Conservation (phyloP, 2,888 invertebrate species). For the Cosmorhoe ocellata region DNA sequence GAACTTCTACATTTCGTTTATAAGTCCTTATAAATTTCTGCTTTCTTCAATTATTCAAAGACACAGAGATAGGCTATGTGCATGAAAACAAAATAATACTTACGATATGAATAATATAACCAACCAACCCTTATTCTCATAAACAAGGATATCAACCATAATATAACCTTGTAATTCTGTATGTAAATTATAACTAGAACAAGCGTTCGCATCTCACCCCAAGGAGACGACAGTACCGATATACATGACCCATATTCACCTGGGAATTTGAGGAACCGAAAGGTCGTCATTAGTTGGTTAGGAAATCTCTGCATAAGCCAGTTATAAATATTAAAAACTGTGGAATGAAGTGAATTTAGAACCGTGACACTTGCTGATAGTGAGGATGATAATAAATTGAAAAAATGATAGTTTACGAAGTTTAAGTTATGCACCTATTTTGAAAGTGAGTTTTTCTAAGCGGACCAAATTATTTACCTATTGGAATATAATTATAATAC, state of each 20-base stretch:
- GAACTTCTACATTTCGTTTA: background rate
- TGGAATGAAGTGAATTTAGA: constrained; percentile 22
- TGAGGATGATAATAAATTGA: too few species aligned
- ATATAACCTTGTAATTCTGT: constrained; percentile 75
- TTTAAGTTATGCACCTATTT: too few species aligned
- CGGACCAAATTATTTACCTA: too few species aligned
- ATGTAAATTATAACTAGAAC: constrained; percentile 78
- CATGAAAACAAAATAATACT: constrained; percentile 30
- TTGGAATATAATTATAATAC: too few species aligned
- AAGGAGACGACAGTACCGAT: constrained; percentile 55
- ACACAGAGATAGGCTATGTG: background rate
- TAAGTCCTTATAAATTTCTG: too few species aligned
- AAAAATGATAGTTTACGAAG: too few species aligned
- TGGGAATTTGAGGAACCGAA: constrained; percentile 32
- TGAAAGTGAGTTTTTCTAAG: too few species aligned
- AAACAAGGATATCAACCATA: constrained; percentile 67
- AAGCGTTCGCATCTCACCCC: constrained; percentile 70
- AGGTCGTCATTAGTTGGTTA: constrained; percentile 42
- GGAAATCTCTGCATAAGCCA: constrained; percentile 61
- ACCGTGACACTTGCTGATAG: too few species aligned
- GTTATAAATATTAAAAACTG: constrained; percentile 73
- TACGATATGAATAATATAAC: constrained; percentile 26
- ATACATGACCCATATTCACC: constrained; percentile 39
- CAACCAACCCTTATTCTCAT: constrained; percentile 43
- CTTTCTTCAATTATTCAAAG: too few species aligned